These are phyloP conservation scores for Psylliodes chrysocephalus DNA, from an alignment of 2,888 invertebrate genomes.

Conservation along the genomic window DNA sequence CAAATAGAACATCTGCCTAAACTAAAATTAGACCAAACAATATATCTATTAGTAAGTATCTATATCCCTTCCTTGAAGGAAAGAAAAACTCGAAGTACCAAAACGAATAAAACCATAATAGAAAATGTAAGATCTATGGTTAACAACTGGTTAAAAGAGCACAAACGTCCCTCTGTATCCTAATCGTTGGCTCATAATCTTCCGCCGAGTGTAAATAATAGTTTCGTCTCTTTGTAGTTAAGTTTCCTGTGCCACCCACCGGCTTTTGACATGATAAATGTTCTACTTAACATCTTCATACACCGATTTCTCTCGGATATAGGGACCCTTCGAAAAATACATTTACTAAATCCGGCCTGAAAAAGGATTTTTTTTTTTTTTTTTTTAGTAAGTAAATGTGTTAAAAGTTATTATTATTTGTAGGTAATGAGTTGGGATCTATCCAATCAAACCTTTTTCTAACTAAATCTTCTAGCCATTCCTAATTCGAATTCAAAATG, in stretches of 20 bases:
- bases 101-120: conserved; percentile 34
- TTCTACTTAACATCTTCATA: conserved; percentile 55
- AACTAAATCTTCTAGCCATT: no score
- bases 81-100: conserved; percentile 9
- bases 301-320: conserved; percentile 34
- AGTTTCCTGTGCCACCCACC: conserved; percentile 62
- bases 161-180: conserved; percentile 39
- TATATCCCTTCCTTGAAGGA: conserved; percentile 3
- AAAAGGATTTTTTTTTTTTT: no score
- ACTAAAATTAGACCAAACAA: conserved; percentile 12
- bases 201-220: conserved; percentile 51
- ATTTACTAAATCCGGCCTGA: no score
- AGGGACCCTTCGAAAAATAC: neutral
- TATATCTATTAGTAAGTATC: neutral
- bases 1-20: neutral
- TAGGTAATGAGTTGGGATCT: no score
- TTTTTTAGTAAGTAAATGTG: no score
- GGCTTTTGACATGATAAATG: conserved; percentile 62
- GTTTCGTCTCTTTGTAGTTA: conserved; percentile 52
- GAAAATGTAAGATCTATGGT: conserved; percentile 42
- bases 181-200: conserved; percentile 45
- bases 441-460: no score
- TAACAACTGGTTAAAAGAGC: conserved; percentile 47
- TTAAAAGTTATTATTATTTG: no score
- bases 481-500: no score